Base-by-base conservation (phyloP, 2,888 invertebrate species). In the Orchestes rusci region DNA sequence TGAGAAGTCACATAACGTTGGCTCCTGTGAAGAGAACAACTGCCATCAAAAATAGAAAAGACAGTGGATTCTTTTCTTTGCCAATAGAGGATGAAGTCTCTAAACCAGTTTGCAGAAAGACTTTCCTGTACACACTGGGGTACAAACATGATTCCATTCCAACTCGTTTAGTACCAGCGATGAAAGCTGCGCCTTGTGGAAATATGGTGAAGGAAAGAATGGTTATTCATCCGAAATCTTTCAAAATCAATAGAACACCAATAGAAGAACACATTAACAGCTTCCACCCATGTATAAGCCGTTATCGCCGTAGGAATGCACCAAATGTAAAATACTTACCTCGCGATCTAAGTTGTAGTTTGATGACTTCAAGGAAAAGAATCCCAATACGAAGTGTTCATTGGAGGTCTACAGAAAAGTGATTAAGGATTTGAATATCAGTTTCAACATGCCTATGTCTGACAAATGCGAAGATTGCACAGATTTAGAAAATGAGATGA, bases 121-220 rank as follows among this genome's bases (percentile, higher is more conserved):
- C 29, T n/a, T 42, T 51, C 31, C 19, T 45, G n/a, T 38, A 32
- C 16, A 51, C 42, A 12, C 35, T 51, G 13, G 43, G 48, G 13
- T 51, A 49, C 40, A 48, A 18, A 15, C 42, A 45, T 23, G 45
- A 49, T 23, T 49, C 51, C 18, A 48, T 51, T 4, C 36, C 48
- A 10, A 51, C 51, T 12, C 44, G 43, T 35, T 35, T 50, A 27
- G 33, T 32, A 12, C 12, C 2, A n/a, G 39, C 35, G 17, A 52
- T 48, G 13, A 47, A 48, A 39, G 33, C n/a, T 19, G 29, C 29
- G 10, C 23, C 23, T 5, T 23, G 23, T 23, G 23, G 10, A 7
- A 23, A 23, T 5, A 5, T 23, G 7, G 23, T 23, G 10, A 23
- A 23, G 10, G 23, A 23, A 23, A 23, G 23, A 23, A 23, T 5